Conservation (phyloP, 2,113 vertebrate genomes). For the Malurus elegans region DNA sequence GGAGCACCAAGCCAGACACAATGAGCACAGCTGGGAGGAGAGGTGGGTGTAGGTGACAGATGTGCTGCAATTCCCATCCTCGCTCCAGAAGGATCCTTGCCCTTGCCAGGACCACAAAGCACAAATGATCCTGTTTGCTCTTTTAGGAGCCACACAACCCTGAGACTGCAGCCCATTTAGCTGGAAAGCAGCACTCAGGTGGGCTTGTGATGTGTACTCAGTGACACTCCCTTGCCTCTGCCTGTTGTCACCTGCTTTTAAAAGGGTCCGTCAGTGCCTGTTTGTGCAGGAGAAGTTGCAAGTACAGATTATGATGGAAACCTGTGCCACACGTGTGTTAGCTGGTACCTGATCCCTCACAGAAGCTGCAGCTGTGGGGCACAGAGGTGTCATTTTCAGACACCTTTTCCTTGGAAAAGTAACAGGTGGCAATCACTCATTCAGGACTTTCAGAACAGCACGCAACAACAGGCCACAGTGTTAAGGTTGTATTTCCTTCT, state of each 20-base stretch:
- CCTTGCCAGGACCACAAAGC: background rate
- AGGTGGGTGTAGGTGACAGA: background rate
- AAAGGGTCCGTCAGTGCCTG: background rate
- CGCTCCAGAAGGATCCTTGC: background rate
- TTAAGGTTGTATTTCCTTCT: background rate
- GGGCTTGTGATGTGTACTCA: background rate
- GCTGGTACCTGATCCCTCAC: background rate
- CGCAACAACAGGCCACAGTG: accelerated
- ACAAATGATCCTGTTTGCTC: no score
- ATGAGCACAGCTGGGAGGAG: background rate
- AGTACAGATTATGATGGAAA: background rate
- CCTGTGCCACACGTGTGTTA: accelerated
- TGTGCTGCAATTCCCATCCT: accelerated
- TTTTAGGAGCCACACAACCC: background rate
- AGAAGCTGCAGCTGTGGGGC: background rate
- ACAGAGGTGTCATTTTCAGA: background rate
- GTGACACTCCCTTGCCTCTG: background rate
- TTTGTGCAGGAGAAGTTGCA: background rate
- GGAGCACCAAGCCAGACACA: background rate
- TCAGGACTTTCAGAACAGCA: background rate
- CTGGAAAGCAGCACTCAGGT: background rate
- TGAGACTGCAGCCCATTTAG: background rate
- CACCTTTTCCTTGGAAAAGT: background rate
- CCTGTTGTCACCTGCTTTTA: background rate
- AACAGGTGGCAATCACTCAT: background rate